Conservation (phyloP, 2,113 vertebrate species). For the Salvelinus alpinus region DNA sequence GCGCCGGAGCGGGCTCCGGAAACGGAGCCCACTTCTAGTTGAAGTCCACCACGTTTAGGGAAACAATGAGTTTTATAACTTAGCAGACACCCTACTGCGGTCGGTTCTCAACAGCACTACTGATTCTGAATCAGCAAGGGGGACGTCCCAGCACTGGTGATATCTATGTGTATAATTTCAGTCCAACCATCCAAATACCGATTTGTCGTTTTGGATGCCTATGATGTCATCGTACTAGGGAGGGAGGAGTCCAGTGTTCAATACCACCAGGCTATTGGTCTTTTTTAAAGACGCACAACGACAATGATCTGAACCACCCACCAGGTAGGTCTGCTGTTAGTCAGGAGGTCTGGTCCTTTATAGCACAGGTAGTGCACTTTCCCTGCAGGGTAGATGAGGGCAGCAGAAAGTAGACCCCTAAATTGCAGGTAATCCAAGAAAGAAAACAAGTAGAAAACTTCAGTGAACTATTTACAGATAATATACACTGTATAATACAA, state of each 20-base stretch:
- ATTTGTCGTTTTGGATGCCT: conserved; percentile 86
- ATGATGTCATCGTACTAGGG: conserved; percentile 86
- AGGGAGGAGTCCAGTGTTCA: conserved; percentile 68
- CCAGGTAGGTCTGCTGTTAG: conserved; percentile 69
- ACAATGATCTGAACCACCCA: conserved; percentile 86
- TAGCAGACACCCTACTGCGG: conserved; percentile 67
- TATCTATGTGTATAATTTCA: conserved; percentile 86
- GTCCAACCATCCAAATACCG: conserved; percentile 76
- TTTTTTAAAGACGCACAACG: conserved; percentile 80
- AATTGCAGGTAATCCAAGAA: too few relatives aligned
- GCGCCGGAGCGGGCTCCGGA: conserved; percentile 74
- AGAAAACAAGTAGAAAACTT: too few relatives aligned
- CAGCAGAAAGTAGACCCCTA: too few relatives aligned
- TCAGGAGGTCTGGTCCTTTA: too few relatives aligned
- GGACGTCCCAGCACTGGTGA: conserved; percentile 11
- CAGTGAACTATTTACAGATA: too few relatives aligned
- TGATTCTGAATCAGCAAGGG: conserved; percentile 11
- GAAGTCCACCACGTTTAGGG: conserved; percentile 90
- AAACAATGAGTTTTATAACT: conserved; percentile 96
- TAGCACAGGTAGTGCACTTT: too few relatives aligned
- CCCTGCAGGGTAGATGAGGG: too few relatives aligned
- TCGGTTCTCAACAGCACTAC: conserved; percentile 77
- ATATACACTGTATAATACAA: too few relatives aligned
- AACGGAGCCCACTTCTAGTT: conserved; percentile 27
- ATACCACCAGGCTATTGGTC: conserved; percentile 69